Base-by-base conservation (phyloP, 2,888 invertebrate species). In the Platycheirus albimanus region DNA sequence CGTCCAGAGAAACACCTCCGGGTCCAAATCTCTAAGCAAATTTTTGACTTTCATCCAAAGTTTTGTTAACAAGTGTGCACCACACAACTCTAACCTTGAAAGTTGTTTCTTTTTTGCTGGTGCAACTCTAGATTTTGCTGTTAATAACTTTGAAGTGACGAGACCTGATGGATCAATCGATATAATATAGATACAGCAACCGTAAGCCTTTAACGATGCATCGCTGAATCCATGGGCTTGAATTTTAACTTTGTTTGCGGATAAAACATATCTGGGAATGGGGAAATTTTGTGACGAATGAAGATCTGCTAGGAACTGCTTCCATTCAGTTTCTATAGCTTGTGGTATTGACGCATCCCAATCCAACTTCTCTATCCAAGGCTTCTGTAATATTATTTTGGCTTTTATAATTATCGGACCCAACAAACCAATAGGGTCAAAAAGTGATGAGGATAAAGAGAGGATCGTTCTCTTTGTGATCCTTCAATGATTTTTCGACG, bases 361-460 rank as follows among this genome's bases (percentile, higher is more conserved):
- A 36, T 70, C 52, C 10, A 79, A 5, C 15, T 76, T 71, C 41
- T 76, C 71, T 0, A 72, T 33, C 70, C 74, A 84, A 5, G 79
- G 19, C 63, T 85, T 52, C 28, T 85, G 84, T 11, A 85, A 33
- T 3, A 85, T 24, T 11, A 85, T 84, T 74, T 81, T 79, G 1
- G 75, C 70, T 0, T 43, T 47, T 4, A 84, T n/a, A 2, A 78
- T 47, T 1, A 85, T 63, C 7, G 80, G 78, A 13, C 79, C 58
- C 15, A 85, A 8, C 10, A 84, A 10, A 10, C 76, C 71, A 10
- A 74, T 17, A 5, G 84, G 69, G 19, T 85, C 84, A 7, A 66
- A 85, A 11, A 84, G 69, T 47, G 64, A 69, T 2, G 81, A 67
- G 1, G 20, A 24, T 7, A 5, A 36, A 3, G 24, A 24, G 5